These are phyloP conservation scores for Drosophila nikananu DNA, from an alignment of 1,140 invertebrate genomes.

Conservation along the genomic window DNA sequence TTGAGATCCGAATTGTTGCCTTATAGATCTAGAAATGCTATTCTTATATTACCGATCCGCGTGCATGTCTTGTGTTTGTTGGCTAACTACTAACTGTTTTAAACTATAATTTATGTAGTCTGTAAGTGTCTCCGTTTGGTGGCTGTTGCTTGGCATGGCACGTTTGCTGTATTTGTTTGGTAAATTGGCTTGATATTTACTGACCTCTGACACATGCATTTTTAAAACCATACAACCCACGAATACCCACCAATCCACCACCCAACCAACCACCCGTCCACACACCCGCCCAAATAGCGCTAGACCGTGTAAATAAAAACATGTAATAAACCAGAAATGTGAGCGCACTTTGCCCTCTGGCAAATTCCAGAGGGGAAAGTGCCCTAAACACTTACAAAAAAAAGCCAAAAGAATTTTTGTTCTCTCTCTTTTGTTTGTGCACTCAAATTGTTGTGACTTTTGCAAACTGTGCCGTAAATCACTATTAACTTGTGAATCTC, in stretches of 20 bases:
- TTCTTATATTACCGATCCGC: constrained; percentile 1
- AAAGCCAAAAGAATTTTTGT: constrained; percentile 75
- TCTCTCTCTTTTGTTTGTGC: constrained; percentile 32
- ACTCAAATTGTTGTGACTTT: constrained; percentile 46
- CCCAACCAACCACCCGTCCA: constrained; percentile 17
- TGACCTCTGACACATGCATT: constrained; percentile 36
- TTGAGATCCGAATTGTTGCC: constrained; percentile 19
- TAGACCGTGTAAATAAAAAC: constrained; percentile 63
- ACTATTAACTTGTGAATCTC: constrained; percentile 14
- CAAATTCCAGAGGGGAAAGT: constrained; percentile 13
- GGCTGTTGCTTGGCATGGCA: constrained; percentile 23
- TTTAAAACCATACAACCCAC: constrained; percentile 24
- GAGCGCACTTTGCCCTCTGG: constrained; percentile 26
- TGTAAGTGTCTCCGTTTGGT: constrained; percentile 23
- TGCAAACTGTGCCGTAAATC: constrained; percentile 51
- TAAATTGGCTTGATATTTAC: constrained; percentile 27
- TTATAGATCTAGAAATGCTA: constrained; percentile 19
- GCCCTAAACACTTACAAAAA: constrained; percentile 13
- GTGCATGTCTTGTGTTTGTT: constrained; percentile 31
- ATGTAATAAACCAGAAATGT: constrained; percentile 35
- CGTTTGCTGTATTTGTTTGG: constrained; percentile 28
- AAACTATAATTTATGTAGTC: constrained; percentile 30
- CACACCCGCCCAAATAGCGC: constrained; percentile 55
- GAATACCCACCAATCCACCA: constrained; percentile 13
- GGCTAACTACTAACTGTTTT: neutral